Percentiles rank a stretch among this genome's conserved stretches.
Conservation (phyloP, 1,140 invertebrate species). For the Capitella teleta region DNA sequence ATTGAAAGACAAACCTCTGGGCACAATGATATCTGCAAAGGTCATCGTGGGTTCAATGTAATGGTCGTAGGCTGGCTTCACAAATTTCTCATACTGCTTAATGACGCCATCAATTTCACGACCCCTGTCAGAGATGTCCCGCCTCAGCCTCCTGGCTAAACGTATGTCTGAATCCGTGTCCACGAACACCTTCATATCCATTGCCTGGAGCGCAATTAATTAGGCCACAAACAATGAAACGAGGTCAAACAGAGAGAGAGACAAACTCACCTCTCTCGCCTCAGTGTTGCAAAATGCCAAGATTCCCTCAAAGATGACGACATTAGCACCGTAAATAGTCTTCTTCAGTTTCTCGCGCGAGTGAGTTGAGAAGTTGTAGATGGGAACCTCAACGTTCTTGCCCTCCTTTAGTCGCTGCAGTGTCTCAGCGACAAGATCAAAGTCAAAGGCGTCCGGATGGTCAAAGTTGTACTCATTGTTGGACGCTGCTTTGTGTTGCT, state of each 20-base stretch:
- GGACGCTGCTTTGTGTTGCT: constrained; percentile 77
- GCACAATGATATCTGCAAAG: constrained; percentile 51
- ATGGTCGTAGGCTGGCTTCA: constrained; percentile 92
- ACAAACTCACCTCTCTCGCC: constrained; percentile 55
- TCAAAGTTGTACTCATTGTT: constrained; percentile 98
- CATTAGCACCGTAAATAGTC: constrained; percentile 99
- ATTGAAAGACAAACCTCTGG: too few relatives aligned
- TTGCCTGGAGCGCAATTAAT: constrained; percentile 19
- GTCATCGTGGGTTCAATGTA: constrained; percentile 82
- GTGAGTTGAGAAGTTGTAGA: constrained; percentile 77
- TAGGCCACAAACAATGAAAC: neutral
- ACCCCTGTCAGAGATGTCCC: constrained; percentile 88
- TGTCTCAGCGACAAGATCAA: constrained; percentile 76
- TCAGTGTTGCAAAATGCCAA: constrained; percentile 83
- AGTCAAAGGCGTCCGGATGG: constrained; percentile 98
- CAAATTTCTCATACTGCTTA: constrained; percentile 91
- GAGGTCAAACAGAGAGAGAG: neutral
- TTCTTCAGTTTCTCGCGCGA: constrained; percentile 53
- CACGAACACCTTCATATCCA: constrained; percentile 61
- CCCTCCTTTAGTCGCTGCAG: constrained; percentile 83
- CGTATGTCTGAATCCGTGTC: constrained; percentile 96
- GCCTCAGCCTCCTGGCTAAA: constrained; percentile 71
- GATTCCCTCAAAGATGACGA: constrained; percentile 99
- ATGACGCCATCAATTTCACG: constrained; percentile 90
- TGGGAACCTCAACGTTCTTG: constrained; percentile 83